Base-by-base conservation (phyloP, 64 coral and sea anemone genomes). In the Porites australiensis region DNA sequence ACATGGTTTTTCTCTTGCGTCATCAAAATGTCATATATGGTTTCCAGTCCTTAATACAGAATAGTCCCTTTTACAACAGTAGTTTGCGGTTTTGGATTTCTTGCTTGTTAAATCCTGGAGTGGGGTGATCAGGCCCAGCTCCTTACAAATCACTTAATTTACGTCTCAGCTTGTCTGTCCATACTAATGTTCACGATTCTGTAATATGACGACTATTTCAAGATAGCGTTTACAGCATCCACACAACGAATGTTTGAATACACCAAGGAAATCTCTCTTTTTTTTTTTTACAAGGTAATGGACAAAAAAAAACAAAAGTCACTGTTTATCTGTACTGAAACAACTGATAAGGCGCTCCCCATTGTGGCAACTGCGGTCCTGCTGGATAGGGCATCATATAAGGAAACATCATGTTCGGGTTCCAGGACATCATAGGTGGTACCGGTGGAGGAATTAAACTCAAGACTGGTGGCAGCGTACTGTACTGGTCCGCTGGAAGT, bases 111-210 rank as follows among this genome's bases (percentile, higher is more conserved):
- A n/a, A n/a, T n/a, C n/a, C n/a, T n/a, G n/a, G n/a, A n/a, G n/a
- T n/a, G n/a, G n/a, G n/a, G n/a, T n/a, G n/a, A n/a, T 77, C 72
- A 75, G 72, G 44, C 72, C 72, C 72, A 75, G 44, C 44, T 75
- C 72, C 72, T 48, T 75, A 75, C 44, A 75, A 45, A 75, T 45
- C 72, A 75, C 72, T 50, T 59, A 59, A 59, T 59, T 13, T 59
- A n/a, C n/a, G n/a, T n/a, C 57, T 59, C 57, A 59, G 45, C 49
- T 48, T 13, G 49, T 75, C 72, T 75, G 72, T 48, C 72, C 72
- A 75, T 75, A 50, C 72, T 13, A 48, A 12, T 75, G 72, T 75
- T 75, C 72, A 75, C 10, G 7, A 49, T 75, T 75, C 44, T 75
- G 45, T 75, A 75, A 15, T 37, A 75, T 45, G 49, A 75, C 23